Percentiles rank a stretch among this genome's conserved stretches.
Conservation (phyloP, 2,113 vertebrate genomes). For the Cichladusa arquata region DNA sequence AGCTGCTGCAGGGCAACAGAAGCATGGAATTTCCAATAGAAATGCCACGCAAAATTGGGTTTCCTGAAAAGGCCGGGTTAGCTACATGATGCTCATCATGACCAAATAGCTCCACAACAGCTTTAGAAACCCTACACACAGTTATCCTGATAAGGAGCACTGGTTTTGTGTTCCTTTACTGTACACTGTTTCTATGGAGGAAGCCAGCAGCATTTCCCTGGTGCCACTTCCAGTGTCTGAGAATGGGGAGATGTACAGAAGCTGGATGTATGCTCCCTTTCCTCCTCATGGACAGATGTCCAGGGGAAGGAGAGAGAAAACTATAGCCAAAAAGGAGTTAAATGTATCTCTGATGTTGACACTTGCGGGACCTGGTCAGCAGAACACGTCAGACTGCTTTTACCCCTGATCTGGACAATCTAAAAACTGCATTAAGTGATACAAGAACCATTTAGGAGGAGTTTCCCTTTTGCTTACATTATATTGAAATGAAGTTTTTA, state of each 20-base stretch:
- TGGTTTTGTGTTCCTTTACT: not conserved
- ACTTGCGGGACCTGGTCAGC: not conserved
- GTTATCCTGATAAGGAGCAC: not conserved
- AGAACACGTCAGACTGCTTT: not conserved
- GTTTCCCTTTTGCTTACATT: not conserved
- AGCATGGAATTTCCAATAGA: not conserved
- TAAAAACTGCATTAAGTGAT: not conserved
- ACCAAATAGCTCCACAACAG: not conserved
- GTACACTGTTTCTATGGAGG: not conserved
- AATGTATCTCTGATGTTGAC: fast-evolving
- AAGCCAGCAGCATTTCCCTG: not conserved
- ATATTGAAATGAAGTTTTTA: not conserved
- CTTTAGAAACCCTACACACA: not conserved
- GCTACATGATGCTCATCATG: not conserved
- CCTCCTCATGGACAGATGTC: not conserved
- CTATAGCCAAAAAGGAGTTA: not conserved
- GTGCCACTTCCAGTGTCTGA: not conserved
- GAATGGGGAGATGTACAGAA: not conserved
- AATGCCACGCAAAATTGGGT: not conserved
- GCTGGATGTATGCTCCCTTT: not conserved
- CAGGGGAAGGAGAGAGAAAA: not conserved
- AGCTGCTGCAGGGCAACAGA: not conserved
- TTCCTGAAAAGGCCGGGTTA: not conserved
- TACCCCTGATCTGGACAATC: not conserved
- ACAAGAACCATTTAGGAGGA: not conserved